These are phyloP conservation scores for Nipponacmea schrenckii DNA, from an alignment of 2,888 invertebrate genomes.

Conservation along the genomic window DNA sequence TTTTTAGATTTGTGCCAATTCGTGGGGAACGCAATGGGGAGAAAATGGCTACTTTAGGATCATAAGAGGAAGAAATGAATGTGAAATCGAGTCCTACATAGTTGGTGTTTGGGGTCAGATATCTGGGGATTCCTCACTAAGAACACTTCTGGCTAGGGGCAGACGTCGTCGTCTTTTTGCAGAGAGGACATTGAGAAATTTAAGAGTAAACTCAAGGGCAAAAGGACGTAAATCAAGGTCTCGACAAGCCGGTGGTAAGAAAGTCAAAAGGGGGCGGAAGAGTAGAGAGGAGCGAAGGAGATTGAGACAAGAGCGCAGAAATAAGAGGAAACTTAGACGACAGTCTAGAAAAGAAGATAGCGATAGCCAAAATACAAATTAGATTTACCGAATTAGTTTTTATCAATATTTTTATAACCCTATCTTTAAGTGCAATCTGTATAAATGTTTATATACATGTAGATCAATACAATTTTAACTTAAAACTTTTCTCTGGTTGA, in stretches of 20 bases:
- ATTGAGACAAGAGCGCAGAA: too few species aligned
- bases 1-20: slow-evolving; percentile 87
- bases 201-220: slow-evolving; percentile 10
- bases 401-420: too few species aligned
- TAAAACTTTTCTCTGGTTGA: too few species aligned
- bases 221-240: slow-evolving; percentile 5
- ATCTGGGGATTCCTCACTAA: slow-evolving; percentile 36
- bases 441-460: too few species aligned
- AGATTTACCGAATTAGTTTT: too few species aligned
- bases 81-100: slow-evolving; percentile 90
- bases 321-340: too few species aligned
- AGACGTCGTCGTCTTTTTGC: slow-evolving; percentile 31
- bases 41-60: slow-evolving; percentile 92
- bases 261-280: not conserved
- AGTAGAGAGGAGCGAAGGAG: too few species aligned
- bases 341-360: too few species aligned
- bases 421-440: too few species aligned
- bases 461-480: too few species aligned
- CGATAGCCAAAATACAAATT: too few species aligned
- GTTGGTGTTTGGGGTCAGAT: slow-evolving; percentile 77
- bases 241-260: slow-evolving; percentile 5
- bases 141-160: slow-evolving; percentile 26
- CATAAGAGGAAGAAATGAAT: slow-evolving; percentile 84
- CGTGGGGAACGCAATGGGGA: slow-evolving; percentile 93
- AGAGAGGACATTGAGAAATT: slow-evolving; percentile 5